These are phyloP conservation scores for Chelidonichthys spinosus DNA, from an alignment of 2,797 vertebrate species.

Conservation along the genomic window DNA sequence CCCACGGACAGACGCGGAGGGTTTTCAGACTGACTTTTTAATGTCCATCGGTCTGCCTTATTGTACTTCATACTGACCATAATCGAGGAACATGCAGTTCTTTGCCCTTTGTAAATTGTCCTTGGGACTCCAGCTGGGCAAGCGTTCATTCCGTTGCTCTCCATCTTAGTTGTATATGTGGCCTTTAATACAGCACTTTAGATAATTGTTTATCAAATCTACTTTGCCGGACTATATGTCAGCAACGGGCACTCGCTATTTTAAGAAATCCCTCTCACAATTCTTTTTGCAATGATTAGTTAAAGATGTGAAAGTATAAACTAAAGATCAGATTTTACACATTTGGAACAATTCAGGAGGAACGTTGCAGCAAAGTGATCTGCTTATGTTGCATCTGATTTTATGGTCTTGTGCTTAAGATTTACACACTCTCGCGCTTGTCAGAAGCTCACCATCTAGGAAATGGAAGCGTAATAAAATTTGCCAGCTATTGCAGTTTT, in stretches of 20 bases:
- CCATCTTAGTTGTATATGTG: slow-evolving; percentile 32
- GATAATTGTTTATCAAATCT: slow-evolving; percentile 41
- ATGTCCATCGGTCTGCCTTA: slow-evolving; percentile 49
- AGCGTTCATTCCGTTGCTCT: slow-evolving; percentile 29
- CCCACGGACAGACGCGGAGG: slow-evolving; percentile 27
- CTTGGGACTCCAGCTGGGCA: slow-evolving; percentile 47
- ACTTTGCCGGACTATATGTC: slow-evolving; percentile 26
- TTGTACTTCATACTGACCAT: slow-evolving; percentile 48
- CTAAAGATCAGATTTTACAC: slow-evolving; percentile 25
- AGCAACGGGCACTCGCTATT: slow-evolving; percentile 12
- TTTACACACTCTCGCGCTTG: slow-evolving; percentile 53
- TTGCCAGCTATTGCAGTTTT: slow-evolving; percentile 59
- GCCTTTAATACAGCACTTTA: slow-evolving; percentile 55
- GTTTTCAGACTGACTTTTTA: slow-evolving; percentile 50
- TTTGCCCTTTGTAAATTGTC: slow-evolving; percentile 51
- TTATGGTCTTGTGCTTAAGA: slow-evolving; percentile 54
- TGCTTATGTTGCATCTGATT: slow-evolving; percentile 21
- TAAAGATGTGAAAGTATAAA: slow-evolving; percentile 28
- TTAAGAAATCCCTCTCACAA: slow-evolving; percentile 3
- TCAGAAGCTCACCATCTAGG: slow-evolving; percentile 51
- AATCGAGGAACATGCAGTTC: slow-evolving; percentile 30
- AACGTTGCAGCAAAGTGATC: slow-evolving; percentile 28
- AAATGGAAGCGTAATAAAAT: slow-evolving; percentile 61
- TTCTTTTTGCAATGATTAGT: slow-evolving; percentile 13
- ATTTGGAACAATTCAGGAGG: slow-evolving; percentile 25